Percentiles rank a stretch among this genome's conserved stretches.
Conservation (phyloP, 2,888 invertebrate species). For the Holacanthella duospinosa region DNA sequence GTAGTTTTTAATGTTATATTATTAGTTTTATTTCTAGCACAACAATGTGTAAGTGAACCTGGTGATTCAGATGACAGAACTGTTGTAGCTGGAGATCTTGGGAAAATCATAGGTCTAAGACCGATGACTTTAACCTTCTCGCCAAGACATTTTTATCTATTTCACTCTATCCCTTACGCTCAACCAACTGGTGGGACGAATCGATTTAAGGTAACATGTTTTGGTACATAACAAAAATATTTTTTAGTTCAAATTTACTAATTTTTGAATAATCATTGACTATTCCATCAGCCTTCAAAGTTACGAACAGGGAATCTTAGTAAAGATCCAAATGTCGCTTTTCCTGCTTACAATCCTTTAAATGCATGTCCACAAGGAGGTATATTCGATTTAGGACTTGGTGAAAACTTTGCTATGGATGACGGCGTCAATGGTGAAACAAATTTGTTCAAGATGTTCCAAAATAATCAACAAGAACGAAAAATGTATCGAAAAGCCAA, state of each 20-base stretch:
- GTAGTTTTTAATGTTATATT: too few species aligned
- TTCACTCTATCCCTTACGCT: constrained; percentile 30
- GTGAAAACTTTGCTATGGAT: too few species aligned
- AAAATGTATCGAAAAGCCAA: neutral
- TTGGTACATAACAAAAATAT: neutral
- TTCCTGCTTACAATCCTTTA: constrained; percentile 9
- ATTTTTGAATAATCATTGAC: too few species aligned
- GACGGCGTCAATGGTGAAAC: too few species aligned
- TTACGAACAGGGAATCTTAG: constrained; percentile 12
- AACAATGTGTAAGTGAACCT: too few species aligned
- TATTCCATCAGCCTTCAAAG: constrained; percentile 15
- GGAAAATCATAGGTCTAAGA: neutral
- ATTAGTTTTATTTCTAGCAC: too few species aligned
- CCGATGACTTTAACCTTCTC: neutral
- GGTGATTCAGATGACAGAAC: too few species aligned
- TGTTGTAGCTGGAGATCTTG: neutral
- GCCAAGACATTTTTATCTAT: constrained; percentile 12
- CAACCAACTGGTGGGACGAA: constrained; percentile 17
- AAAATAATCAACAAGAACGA: too few species aligned
- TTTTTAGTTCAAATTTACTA: too few species aligned
- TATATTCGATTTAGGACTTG: neutral
- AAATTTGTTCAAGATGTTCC: too few species aligned
- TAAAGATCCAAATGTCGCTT: constrained; percentile 2
- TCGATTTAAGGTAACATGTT: constrained; percentile 24
- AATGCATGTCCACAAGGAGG: constrained; percentile 15